Base-by-base conservation (phyloP, 2,113 vertebrate genomes). In the Chrysochloris asiatica region DNA sequence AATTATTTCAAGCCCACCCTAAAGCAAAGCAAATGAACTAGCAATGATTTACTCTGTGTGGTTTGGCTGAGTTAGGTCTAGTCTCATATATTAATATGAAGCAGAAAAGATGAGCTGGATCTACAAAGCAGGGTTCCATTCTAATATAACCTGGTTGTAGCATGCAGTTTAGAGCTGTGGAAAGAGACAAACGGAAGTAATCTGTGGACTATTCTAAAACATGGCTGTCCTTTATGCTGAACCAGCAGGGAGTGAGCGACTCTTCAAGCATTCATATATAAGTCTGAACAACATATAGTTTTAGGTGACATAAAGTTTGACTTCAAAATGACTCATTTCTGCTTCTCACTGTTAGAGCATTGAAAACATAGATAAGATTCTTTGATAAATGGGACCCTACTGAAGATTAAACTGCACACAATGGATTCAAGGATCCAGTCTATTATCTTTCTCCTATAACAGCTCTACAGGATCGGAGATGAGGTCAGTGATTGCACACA, bases 401-500 rank as follows among this genome's bases (percentile, higher is more conserved):
- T 22, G 59, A 85, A 92, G 73, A 91, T 88, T 69, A 63, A 85
- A 87, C 43, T 73, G 72, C 59, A 30, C 41, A 56, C 59, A 65
- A 28, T 73, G 69, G 81, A 89, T 95, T 91, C 52, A 91, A 85
- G 91, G 83, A 54, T 50, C 22, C 9, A 10, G n/a, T 47, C 77
- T 91, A 59, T 86, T 90, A 75, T 54, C 45, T 83, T 63, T 90
- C 47, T 80, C 85, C 95, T 82, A 54, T 54, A 88, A 94, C 63
- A 92, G 77, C 48, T 65, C 26, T 16, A 24, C n/a, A 48, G 50
- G 30, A n/a, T 24, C 22, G 43, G 36, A 85, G 52, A 88, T 52
- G 83, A 93, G 86, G 92, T 94, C 89, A 94, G 88, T 91, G 45
- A 91, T 89, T 69, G 79, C 63, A 47, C 47, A 65, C 33, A 88